phyloP scores from a whole-genome alignment of 2,113 vertebrate species.

The Micronisus gabar region DNA sequence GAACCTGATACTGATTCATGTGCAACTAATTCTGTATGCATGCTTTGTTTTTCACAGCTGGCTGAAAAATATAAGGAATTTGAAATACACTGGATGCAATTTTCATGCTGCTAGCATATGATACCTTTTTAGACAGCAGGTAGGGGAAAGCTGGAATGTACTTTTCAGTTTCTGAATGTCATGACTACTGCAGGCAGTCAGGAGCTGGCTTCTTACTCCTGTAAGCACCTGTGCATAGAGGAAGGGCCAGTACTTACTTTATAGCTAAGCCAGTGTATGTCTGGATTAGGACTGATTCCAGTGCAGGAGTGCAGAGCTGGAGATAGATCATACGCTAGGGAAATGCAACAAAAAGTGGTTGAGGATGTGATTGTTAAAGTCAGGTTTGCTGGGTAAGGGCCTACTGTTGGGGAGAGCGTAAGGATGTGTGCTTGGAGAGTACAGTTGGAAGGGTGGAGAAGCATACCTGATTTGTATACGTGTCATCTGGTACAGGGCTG shows the following conservation, averaged over 20 bases:
- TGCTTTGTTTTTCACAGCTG: slow-evolving; percentile 2
- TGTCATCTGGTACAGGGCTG: not conserved
- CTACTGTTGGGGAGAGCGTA: rapidly evolving
- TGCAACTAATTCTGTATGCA: not conserved
- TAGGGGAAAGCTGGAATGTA: not conserved
- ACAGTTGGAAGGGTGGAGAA: not conserved
- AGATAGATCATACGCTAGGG: not conserved
- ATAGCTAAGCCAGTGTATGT: not conserved
- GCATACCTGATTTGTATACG: rapidly evolving
- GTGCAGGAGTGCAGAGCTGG: not conserved
- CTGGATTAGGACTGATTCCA: not conserved
- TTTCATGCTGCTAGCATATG: not conserved
- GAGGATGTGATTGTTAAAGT: not conserved
- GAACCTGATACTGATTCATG: not conserved
- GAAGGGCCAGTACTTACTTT: not conserved
- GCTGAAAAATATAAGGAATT: not conserved
- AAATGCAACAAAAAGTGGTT: not conserved
- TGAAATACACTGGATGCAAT: not conserved
- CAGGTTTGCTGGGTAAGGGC: not conserved
- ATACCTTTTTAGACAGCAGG: not conserved
- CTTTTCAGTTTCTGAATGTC: not conserved
- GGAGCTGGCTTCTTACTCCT: not conserved
- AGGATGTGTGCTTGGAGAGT: not conserved
- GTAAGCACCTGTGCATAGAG: not conserved
- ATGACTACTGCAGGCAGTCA: not conserved